Percentiles rank a stretch among this genome's conserved stretches.
These are phyloP conservation scores for Drosophila kanapiae DNA, from an alignment of 1,140 invertebrate species.

Conservation along the genomic window DNA sequence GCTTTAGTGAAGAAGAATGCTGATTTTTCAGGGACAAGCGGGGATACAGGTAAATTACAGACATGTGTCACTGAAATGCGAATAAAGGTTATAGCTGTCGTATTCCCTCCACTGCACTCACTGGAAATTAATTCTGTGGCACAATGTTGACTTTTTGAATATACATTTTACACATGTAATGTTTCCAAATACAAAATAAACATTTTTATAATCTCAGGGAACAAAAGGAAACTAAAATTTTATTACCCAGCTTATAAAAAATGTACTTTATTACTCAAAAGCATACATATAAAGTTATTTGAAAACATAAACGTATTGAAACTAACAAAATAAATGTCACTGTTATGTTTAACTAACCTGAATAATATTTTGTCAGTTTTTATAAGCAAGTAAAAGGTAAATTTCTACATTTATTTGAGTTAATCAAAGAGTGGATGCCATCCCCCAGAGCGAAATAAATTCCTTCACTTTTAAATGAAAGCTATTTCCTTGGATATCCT, in stretches of 20 bases:
- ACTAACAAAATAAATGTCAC: not conserved
- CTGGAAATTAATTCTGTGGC: conserved; percentile 5
- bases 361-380: not conserved
- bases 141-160: conserved; percentile 5
- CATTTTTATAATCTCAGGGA: not conserved
- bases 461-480: not conserved
- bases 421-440: not conserved
- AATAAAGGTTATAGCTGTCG: not conserved
- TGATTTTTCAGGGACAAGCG: conserved; percentile 2
- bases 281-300: not conserved
- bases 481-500: not conserved
- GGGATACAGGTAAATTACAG: conserved; percentile 1
- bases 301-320: not conserved
- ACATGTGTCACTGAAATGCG: not conserved
- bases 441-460: not conserved
- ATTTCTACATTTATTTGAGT: not conserved
- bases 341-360: not conserved
- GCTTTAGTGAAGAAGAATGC: conserved; percentile 1
- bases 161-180: not conserved
- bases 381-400: not conserved
- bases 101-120: not conserved
- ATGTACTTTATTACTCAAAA: not conserved
- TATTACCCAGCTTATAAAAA: not conserved
- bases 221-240: not conserved
- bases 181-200: not conserved